These are phyloP conservation scores for Drosophila histrio DNA, from an alignment of 2,888 invertebrate species.

Conservation along the genomic window DNA sequence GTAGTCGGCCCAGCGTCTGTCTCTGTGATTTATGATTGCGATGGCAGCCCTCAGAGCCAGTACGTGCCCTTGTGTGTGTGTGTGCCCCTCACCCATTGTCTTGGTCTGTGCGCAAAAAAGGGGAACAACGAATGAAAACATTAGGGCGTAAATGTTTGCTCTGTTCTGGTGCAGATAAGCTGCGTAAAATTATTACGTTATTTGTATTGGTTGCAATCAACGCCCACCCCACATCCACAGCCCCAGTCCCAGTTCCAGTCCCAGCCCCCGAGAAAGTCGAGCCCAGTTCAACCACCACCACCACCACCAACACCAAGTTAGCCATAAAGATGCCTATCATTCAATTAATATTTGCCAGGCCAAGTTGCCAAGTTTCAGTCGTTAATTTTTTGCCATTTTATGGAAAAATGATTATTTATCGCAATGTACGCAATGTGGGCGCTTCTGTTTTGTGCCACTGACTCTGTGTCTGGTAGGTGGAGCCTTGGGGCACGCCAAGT, in stretches of 20 bases:
- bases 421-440: conserved; percentile 14
- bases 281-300: neutral
- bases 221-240: conserved; percentile 30
- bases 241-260: neutral
- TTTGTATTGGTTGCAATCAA: conserved; percentile 81
- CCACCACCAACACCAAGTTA: neutral
- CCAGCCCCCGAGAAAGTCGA: no score
- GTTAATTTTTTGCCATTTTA: conserved; percentile 61
- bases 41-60: conserved; percentile 57
- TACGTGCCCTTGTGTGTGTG: neutral
- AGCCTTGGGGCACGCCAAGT: conserved; percentile 36
- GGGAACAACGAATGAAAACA: conserved; percentile 73
- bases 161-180: conserved; percentile 83
- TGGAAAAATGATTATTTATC: conserved; percentile 64
- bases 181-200: conserved; percentile 82
- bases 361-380: conserved; percentile 20
- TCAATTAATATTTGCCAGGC: conserved; percentile 76
- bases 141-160: conserved; percentile 83
- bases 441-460: conserved; percentile 13
- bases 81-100: neutral
- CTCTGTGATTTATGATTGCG: conserved; percentile 64
- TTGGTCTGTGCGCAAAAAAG: neutral
- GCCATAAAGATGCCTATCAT: conserved; percentile 79
- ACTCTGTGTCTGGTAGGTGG: conserved; percentile 41
- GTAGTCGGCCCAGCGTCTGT: conserved; percentile 7